Base-by-base conservation (phyloP, 2,113 vertebrate species). In the Scomber colias region DNA sequence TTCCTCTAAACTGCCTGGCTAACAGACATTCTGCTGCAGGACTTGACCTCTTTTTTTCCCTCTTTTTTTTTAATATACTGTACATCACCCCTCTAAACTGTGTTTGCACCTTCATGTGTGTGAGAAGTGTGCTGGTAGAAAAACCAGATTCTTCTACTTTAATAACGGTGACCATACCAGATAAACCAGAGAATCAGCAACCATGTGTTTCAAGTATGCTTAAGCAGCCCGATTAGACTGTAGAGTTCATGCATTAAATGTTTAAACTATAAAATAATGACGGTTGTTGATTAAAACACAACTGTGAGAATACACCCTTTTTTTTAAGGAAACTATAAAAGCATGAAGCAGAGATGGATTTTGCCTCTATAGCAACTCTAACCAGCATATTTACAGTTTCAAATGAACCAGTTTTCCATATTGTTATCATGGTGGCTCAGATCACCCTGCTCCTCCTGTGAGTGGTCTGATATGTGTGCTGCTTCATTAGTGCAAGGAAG, bases 1-100 rank as follows among this genome's bases (percentile, higher is more conserved):
- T 87, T 91, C 88, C 84, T 87, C 45, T 17, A 0, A 50, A 46
- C 17, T 31, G 56, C 51, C 63, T 3, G 0, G 45, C 16, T 64
- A 31, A 55, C 62, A 51, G 12, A 51, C 40, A 17, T 53, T 61
- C 63, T 45, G 35, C 2, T 17, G 49, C 59, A 65, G 63, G 21
- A 49, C 16, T 59, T 65, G 63, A 59, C 48, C 75, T 84, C n/a
- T 40, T 40, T 40, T 40, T 40, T 40, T 35, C 24, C 2, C 2
- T 27, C 2, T 35, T 79, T 55, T 71, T 71, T 59, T 31, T 60
- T 61, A 3, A 27, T 27, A 31, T 30, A 30, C 45, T 27, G 24
- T 30, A 30, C 45, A 68, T 35, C 48, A 30, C 8, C 48, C 51
- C 61, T 55, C 15, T 11, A 4, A 61, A 75, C 24, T 55, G 45